Base-by-base conservation (phyloP, 2,797 vertebrate species). In the Lates japonicus region DNA sequence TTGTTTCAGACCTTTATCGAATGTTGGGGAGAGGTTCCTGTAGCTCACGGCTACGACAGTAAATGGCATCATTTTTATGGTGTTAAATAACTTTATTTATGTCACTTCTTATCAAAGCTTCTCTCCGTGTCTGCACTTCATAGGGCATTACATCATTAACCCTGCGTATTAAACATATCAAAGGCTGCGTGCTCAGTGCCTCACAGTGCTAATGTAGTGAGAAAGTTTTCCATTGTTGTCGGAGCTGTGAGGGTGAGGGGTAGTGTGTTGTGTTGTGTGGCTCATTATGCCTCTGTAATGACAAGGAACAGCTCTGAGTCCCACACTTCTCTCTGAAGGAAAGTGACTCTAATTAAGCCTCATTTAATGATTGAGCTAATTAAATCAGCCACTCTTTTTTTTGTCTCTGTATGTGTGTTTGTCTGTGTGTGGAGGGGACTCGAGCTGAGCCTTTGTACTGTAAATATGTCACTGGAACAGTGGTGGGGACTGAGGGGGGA, bases 331-430 rank as follows among this genome's bases (percentile, higher is more conserved):
- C 94, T 92, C 90, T 59, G 81, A 93, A 93, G 92, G 84, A 92
- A 93, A 92, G 94, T 93, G 93, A 91, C 92, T 91, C 91, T 95
- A 94, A 94, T 94, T 94, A 95, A 94, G 91, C 89, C 87, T 85
- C 89, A 90, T 93, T 95, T 94, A 94, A 95, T 94, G 90, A 93
- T 86, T 92, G 88, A 59, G 78, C 92, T 93, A 95, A 94, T 95
- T 95, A 95, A 95, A 94, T 94, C 91, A 93, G 91, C 85, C 77
- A 89, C 82, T 86, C 81, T 90, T 89, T 90, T n/a, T 76, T 85
- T 73, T 80, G 71, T 87, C 83, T 90, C 82, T 82, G 70, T 70
- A 58, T 82, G 61, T 90, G 78, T 85, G 87, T 92, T 81, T 89
- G 85, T 82, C 68, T 87, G 80, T 49, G 87, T 78, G 88, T 61